A percentile compares a stretch with the other conserved stretches of the same genome.
Conservation (phyloP, 2,113 vertebrate genomes). For the Callionymus lyra region DNA sequence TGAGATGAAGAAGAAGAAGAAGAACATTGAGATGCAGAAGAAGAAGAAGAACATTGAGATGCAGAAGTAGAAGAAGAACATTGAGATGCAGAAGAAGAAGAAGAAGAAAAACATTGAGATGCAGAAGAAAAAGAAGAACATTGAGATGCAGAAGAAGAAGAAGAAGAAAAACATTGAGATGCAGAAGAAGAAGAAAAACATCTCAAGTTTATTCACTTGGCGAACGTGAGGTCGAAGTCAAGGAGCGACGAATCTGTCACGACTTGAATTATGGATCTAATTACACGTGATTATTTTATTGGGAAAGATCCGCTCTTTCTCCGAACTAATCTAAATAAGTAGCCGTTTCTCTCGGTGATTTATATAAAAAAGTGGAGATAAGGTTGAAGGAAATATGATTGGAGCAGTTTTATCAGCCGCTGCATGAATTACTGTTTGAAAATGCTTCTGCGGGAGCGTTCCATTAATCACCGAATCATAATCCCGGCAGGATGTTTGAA, state of each 20-base stretch:
- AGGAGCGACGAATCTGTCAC: slow-evolving; percentile 97
- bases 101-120: slow-evolving; percentile 32
- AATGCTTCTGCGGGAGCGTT: slow-evolving; percentile 99
- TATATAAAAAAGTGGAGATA: slow-evolving; percentile 99
- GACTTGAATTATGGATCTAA: slow-evolving; percentile 99
- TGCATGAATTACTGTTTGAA: slow-evolving; percentile 99
- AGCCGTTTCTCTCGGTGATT: slow-evolving; percentile 83
- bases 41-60: slow-evolving; percentile 34
- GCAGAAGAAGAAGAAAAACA: slow-evolving; percentile 96
- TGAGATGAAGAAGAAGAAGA: slow-evolving; percentile 60
- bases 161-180: slow-evolving; percentile 93
- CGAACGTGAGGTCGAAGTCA: no score
- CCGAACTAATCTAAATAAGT: slow-evolving; percentile 99
- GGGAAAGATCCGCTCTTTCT: slow-evolving; percentile 96
- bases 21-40: slow-evolving; percentile 56
- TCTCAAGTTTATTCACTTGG: no score
- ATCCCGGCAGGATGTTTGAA: slow-evolving; percentile 99
- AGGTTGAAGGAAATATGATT: slow-evolving; percentile 99
- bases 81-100: slow-evolving; percentile 65
- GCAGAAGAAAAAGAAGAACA: slow-evolving; percentile 49
- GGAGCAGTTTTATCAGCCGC: slow-evolving; percentile 99
- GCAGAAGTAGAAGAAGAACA: slow-evolving; percentile 49
- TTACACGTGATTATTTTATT: slow-evolving; percentile 99
- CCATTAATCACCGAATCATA: slow-evolving; percentile 99
- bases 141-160: slow-evolving; percentile 65